Percentiles rank a stretch among this genome's conserved stretches.
These are phyloP conservation scores for Dynastes hyllus DNA, from an alignment of 2,888 invertebrate species.

Conservation along the genomic window DNA sequence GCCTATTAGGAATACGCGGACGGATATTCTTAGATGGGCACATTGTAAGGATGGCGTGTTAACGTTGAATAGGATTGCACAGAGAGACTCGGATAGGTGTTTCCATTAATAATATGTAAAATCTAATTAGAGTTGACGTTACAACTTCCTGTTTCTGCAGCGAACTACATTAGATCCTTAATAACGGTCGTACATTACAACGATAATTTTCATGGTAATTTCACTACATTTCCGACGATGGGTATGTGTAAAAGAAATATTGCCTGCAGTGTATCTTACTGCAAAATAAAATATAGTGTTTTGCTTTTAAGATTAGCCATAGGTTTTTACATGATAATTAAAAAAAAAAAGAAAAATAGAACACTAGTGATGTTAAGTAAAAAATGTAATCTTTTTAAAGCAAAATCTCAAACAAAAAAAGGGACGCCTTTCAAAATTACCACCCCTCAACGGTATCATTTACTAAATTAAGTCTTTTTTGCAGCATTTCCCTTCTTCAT, in stretches of 20 bases:
- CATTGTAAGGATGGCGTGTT: background rate
- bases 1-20: constrained; percentile 15
- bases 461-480: no score
- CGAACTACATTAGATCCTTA: constrained; percentile 4
- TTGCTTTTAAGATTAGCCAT: no score
- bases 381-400: no score
- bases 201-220: constrained; percentile 13
- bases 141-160: constrained; percentile 18
- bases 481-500: no score
- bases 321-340: no score
- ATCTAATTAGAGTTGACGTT: constrained; percentile 28
- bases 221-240: background rate
- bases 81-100: background rate
- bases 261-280: background rate
- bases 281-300: no score
- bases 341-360: no score
- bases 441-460: no score
- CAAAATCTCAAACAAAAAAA: no score
- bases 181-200: constrained; percentile 8
- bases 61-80: background rate
- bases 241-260: background rate
- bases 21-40: constrained; percentile 5
- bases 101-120: constrained; percentile 25
- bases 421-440: no score
- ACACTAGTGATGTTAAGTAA: no score